Conservation (phyloP, 1,140 invertebrate species). For the Idris sp. region DNA sequence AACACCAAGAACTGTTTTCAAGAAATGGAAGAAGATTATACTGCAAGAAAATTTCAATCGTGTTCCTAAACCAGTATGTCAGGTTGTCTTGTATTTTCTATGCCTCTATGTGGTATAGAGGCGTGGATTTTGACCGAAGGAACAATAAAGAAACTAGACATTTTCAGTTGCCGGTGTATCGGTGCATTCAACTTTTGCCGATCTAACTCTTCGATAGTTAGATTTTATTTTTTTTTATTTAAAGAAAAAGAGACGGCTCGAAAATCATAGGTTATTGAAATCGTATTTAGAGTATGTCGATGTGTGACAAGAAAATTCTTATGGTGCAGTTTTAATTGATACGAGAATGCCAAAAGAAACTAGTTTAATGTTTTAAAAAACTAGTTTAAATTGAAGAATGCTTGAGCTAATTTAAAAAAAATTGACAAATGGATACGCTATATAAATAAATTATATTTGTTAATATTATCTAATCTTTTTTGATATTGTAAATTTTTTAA, state of each 20-base stretch:
- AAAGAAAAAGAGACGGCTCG: too few species aligned
- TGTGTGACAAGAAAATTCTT: conserved; percentile 3
- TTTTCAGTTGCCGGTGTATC: conserved; percentile 10
- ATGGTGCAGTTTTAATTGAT: conserved; percentile 16
- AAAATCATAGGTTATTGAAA: conserved; percentile 1
- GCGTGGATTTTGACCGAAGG: conserved; percentile 25
- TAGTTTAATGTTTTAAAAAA: too few species aligned
- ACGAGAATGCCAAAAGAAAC: neutral
- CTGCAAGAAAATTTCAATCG: conserved; percentile 14
- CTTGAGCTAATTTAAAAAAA: too few species aligned
- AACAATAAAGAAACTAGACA: conserved; percentile 26
- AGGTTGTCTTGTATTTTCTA: conserved; percentile 23
- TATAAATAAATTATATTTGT: too few species aligned
- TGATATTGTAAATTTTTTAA: too few species aligned
- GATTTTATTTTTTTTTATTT: conserved; percentile 1
- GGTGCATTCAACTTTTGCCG: conserved; percentile 11
- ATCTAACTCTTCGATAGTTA: conserved; percentile 7
- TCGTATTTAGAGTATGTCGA: conserved; percentile 6
- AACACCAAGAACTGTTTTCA: conserved; percentile 7
- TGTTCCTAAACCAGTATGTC: conserved; percentile 14
- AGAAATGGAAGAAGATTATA: conserved; percentile 16
- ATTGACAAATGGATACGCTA: too few species aligned
- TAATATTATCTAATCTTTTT: too few species aligned
- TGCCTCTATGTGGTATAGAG: conserved; percentile 6
- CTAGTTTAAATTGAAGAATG: too few species aligned